Percentiles rank a stretch among this genome's conserved stretches.
phyloP scores from a whole-genome alignment of 2,888 invertebrate species.

The Chloroclystis v-ata region DNA sequence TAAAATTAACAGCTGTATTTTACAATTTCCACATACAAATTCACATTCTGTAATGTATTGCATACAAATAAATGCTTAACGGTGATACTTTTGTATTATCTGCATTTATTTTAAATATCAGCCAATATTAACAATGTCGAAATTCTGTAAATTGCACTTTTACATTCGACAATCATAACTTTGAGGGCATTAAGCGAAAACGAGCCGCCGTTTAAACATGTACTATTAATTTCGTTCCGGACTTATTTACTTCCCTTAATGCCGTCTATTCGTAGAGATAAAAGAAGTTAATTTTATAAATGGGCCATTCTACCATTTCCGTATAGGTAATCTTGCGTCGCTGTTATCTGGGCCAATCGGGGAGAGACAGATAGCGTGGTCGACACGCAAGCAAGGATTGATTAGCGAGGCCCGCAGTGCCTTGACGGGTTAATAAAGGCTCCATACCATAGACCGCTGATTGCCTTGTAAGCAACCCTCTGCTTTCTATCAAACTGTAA shows the following conservation, averaged over 20 bases:
- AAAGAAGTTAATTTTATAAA: constrained; percentile 76
- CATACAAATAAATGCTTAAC: constrained; percentile 10
- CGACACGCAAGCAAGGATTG: constrained; percentile 76
- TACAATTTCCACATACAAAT: not conserved
- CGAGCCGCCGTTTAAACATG: constrained; percentile 44
- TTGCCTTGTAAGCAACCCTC: constrained; percentile 69
- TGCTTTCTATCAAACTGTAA: constrained; percentile 44
- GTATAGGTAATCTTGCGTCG: constrained; percentile 70
- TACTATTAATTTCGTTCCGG: constrained; percentile 55
- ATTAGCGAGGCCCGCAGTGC: constrained; percentile 70
- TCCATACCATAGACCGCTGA: constrained; percentile 60
- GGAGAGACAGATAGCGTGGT: constrained; percentile 75
- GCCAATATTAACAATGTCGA: constrained; percentile 20
- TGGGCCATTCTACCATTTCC: constrained; percentile 70
- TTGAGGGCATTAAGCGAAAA: constrained; percentile 20
- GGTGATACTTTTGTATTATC: constrained; percentile 23
- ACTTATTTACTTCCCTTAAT: constrained; percentile 67
- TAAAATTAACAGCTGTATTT: no score
- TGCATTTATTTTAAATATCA: constrained; percentile 20
- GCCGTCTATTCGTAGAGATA: constrained; percentile 65
- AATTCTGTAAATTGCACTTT: constrained; percentile 24
- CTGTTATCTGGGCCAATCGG: constrained; percentile 72
- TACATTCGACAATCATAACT: constrained; percentile 20
- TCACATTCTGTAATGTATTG: constrained; percentile 2
- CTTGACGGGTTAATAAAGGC: constrained; percentile 76